Evolutionary conservation across 53 echinoderm and acorn worm genomes (phyloP), one percentile per base, ranked within the genome.

Genomic region (Temnopleurus reevesii): DNA sequence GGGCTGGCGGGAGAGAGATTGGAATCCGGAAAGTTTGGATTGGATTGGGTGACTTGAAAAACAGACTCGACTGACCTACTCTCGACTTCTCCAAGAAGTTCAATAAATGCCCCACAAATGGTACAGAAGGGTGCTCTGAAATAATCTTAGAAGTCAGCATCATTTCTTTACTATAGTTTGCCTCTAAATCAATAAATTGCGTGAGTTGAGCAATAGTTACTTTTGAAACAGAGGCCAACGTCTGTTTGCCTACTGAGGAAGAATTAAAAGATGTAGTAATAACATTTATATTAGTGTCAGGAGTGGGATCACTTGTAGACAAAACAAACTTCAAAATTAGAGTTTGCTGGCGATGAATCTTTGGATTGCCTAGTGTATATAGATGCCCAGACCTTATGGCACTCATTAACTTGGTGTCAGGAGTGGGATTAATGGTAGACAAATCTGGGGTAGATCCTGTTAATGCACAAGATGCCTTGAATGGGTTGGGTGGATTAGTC

Each of bases 21-120:
- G 79, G 49, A 28, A 3, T 13, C 5, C 18, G 15, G 79, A 47
- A 79, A 49, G 79, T 79, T 79, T 79, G 79, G 79, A 28, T 47
- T 47, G 79, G 79, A 79, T 79, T 23, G 17, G 29, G 79, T 47
- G 79, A 47, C 79, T 79, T 10, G 28, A 79, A 79, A 26, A 79
- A 79, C 79, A 79, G 30, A 49, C 18, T 21, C n/a, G 41, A n/a
- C 41, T 7, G 71, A 8, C 41, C 41, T 23, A 41, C 30, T 34
- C 63, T 4, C 34, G 63, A 38, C 71, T n/a, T 38, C 0, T 71
- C 3, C 2, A 9, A 34, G 71, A 71, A 35, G 5, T 36, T 8
- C 38, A 61, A 1, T 13, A 61, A 33, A 34, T 33, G 2, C 33
- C 33, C 3, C 31, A 41, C 35, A 41, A 38, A 66, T 41, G 71